Conservation (phyloP, 2,797 vertebrate species). For the Manis pentadactyla region DNA sequence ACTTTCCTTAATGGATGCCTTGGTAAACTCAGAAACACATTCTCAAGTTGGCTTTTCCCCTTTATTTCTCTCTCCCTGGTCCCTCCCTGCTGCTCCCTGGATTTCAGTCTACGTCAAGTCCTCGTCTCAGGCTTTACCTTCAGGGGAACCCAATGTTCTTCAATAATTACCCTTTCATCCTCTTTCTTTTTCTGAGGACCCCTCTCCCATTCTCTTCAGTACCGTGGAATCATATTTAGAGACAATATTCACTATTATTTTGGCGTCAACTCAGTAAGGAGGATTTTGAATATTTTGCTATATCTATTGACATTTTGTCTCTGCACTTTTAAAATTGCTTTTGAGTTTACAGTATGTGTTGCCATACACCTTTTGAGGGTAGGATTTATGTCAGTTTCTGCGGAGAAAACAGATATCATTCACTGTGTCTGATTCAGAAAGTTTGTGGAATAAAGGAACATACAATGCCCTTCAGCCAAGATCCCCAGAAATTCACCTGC, state of each 20-base stretch:
- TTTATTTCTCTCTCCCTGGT: background rate
- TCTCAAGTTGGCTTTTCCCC: background rate
- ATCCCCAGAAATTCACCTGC: background rate
- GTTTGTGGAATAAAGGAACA: background rate
- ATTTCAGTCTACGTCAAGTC: background rate
- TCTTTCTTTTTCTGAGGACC: background rate
- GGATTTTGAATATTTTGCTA: background rate
- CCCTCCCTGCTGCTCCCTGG: background rate
- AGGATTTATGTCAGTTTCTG: background rate
- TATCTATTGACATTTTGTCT: background rate
- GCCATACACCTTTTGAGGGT: background rate
- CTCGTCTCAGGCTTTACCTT: background rate
- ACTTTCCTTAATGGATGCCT: background rate
- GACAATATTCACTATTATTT: background rate
- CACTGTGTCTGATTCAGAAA: background rate
- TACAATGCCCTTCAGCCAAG: background rate
- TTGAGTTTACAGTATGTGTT: background rate
- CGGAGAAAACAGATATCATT: background rate
- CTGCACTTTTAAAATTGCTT: background rate
- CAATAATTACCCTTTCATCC: background rate
- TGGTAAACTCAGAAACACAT: background rate
- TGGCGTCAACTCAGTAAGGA: background rate
- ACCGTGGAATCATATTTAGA: background rate
- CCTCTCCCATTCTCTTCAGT: background rate
- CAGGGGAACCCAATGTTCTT: background rate